Conservation (phyloP, 2,888 invertebrate species). For the Lysandra bellargus region DNA sequence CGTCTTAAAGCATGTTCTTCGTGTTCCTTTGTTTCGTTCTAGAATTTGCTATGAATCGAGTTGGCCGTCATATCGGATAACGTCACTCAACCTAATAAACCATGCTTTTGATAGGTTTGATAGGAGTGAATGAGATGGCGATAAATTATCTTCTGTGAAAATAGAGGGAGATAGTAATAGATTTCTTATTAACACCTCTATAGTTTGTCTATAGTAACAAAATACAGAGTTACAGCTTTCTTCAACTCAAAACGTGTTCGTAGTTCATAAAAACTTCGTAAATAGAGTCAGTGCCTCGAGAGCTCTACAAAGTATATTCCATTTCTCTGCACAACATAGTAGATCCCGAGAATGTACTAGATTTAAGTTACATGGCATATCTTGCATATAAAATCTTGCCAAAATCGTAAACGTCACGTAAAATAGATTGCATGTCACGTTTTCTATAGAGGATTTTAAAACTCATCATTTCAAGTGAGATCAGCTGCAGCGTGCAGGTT, state of each 20-base stretch:
- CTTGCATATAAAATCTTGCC: background rate
- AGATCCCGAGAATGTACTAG: background rate
- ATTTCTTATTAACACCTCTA: too few relatives aligned
- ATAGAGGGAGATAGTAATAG: too few relatives aligned
- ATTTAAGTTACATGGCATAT: background rate
- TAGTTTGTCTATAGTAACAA: too few relatives aligned
- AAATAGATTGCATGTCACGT: conserved; percentile 33
- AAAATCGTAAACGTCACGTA: background rate
- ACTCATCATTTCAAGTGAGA: conserved; percentile 32
- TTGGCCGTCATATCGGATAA: too few relatives aligned
- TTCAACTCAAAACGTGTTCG: background rate
- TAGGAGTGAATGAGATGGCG: too few relatives aligned
- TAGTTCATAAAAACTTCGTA: background rate
- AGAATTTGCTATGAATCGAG: too few relatives aligned
- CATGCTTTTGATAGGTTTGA: too few relatives aligned
- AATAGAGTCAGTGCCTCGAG: background rate
- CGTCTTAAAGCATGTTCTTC: too few relatives aligned
- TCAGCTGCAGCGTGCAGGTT: conserved; percentile 13
- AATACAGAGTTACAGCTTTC: background rate
- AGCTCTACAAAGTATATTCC: background rate
- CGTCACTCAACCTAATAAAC: too few relatives aligned
- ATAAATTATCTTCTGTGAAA: too few relatives aligned
- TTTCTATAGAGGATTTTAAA: conserved; percentile 37
- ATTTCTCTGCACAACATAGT: background rate
- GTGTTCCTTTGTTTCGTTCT: too few relatives aligned